Conservation (phyloP, 2,797 vertebrate genomes). For the Pteronotus mesoamericanus region DNA sequence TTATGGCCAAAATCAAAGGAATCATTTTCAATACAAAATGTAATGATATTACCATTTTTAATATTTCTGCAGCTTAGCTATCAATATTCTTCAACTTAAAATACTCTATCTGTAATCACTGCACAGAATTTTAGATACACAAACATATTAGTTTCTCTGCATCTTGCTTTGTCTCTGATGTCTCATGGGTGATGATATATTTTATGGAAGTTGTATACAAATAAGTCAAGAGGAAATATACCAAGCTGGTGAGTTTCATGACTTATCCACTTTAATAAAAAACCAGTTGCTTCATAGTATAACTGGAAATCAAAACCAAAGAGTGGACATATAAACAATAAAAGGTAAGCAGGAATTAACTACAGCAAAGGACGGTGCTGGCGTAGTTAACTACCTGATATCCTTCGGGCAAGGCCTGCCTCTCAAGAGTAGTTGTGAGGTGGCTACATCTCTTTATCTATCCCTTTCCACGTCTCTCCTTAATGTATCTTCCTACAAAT, state of each 20-base stretch:
- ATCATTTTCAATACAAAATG: slow-evolving; percentile 1
- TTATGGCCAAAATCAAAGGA: not conserved
- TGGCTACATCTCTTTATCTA: not conserved
- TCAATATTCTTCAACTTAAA: not conserved
- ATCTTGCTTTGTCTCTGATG: not conserved
- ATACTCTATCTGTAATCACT: slow-evolving; percentile 10
- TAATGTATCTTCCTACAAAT: not conserved
- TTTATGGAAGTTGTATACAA: slow-evolving; percentile 56
- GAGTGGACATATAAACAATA: not conserved
- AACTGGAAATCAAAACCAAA: not conserved
- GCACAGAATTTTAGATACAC: slow-evolving; percentile 16
- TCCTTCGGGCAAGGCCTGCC: not conserved
- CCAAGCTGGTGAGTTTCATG: slow-evolving; percentile 55
- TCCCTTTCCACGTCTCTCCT: not conserved
- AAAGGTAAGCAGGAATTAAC: not conserved
- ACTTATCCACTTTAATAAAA: not conserved
- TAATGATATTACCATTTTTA: not conserved
- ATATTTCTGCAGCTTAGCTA: not conserved
- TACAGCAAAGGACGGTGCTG: not conserved
- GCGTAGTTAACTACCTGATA: not conserved
- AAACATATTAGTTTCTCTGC: slow-evolving; percentile 3
- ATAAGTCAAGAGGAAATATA: slow-evolving; percentile 58
- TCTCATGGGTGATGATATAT: not conserved
- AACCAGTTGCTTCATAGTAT: not conserved
- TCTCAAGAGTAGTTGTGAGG: not conserved